A percentile compares a stretch with the other conserved stretches of the same genome.
phyloP scores from a whole-genome alignment of 2,888 invertebrate genomes.

The Agriotes lineatus region DNA sequence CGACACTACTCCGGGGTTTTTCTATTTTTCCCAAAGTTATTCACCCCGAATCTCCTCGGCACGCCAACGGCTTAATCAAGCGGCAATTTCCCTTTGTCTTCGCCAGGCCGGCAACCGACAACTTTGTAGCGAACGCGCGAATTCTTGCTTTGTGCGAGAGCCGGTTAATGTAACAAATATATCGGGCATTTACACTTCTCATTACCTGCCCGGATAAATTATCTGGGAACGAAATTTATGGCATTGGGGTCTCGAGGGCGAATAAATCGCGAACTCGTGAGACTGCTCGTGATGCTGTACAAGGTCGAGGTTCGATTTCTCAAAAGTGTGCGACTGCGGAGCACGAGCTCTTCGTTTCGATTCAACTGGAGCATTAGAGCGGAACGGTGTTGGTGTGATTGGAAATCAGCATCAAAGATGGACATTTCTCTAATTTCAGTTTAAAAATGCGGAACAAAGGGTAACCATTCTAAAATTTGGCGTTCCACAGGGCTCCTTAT shows the following conservation, averaged over 20 bases:
- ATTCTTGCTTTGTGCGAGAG: constrained; percentile 2
- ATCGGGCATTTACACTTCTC: constrained; percentile 5
- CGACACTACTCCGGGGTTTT: too few species aligned
- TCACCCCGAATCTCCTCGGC: too few species aligned
- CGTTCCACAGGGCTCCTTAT: too few species aligned
- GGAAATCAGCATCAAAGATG: background rate
- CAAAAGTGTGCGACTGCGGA: background rate
- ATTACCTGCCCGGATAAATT: constrained; percentile 20
- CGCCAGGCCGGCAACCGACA: background rate
- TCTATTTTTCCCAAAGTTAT: too few species aligned
- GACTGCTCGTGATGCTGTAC: background rate
- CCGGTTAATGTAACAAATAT: constrained; percentile 16
- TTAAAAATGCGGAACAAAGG: too few species aligned
- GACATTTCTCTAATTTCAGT: too few species aligned
- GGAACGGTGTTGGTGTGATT: too few species aligned
- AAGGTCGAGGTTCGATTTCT: background rate
- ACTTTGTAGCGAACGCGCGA: constrained; percentile 1
- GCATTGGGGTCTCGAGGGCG: background rate
- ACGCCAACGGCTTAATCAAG: background rate
- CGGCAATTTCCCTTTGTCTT: background rate
- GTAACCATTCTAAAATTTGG: too few species aligned
- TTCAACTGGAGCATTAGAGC: background rate
- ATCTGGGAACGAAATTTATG: constrained; percentile 22
- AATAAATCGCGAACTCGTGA: constrained; percentile 16
- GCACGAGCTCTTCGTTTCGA: too few species aligned